Percentiles rank a stretch among this genome's conserved stretches.
Conservation (phyloP, 2,113 vertebrate species). For the Rhynchomys soricoides region DNA sequence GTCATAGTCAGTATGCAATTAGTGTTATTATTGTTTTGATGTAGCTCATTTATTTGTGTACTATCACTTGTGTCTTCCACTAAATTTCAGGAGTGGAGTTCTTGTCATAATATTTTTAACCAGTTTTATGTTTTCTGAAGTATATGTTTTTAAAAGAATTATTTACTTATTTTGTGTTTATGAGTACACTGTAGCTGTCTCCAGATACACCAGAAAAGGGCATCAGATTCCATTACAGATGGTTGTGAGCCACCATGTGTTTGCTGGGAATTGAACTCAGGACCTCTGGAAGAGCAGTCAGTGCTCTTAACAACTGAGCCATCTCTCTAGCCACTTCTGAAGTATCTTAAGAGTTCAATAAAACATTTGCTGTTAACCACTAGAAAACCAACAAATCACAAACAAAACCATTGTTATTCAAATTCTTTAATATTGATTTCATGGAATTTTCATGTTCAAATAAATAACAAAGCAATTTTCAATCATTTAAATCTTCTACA, state of each 20-base stretch:
- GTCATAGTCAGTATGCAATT: neutral
- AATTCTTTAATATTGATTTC: neutral
- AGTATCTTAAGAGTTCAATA: neutral
- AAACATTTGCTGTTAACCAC: neutral
- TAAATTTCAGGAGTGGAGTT: neutral
- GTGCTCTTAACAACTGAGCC: too few relatives aligned
- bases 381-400: neutral
- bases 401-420: neutral
- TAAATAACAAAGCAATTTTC: neutral
- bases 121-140: neutral
- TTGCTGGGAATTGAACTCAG: too few relatives aligned
- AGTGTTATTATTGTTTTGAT: neutral
- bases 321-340: too few relatives aligned
- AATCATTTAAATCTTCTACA: neutral
- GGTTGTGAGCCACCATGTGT: too few relatives aligned
- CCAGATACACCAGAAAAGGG: too few relatives aligned
- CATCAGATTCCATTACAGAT: too few relatives aligned
- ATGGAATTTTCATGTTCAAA: neutral
- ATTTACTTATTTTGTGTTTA: too few relatives aligned
- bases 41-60: neutral
- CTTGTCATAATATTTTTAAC: neutral
- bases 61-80: neutral
- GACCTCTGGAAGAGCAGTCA: too few relatives aligned
- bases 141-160: too few relatives aligned
- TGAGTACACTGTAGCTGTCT: too few relatives aligned